Percentiles rank a stretch among this genome's conserved stretches.
phyloP scores from a whole-genome alignment of 2,797 vertebrate species.

The Neostethus bicornis region DNA sequence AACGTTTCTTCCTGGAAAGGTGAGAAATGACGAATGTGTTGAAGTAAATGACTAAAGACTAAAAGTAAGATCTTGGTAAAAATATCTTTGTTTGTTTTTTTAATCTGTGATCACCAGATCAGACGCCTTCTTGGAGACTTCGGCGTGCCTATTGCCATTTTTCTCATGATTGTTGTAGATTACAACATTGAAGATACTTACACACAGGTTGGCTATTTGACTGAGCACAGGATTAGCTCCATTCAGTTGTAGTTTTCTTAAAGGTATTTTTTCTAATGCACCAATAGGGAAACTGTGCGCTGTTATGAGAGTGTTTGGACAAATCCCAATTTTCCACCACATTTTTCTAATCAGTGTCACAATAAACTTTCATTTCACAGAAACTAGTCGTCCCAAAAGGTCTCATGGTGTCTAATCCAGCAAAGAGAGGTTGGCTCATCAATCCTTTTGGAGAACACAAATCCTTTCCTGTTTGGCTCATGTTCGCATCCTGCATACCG shows the following conservation, averaged over 20 bases:
- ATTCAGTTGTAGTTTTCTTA: too few species aligned
- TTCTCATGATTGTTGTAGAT: constrained; percentile 89
- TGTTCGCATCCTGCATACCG: constrained; percentile 86
- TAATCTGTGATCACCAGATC: constrained; percentile 67
- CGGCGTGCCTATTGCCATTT: constrained; percentile 95
- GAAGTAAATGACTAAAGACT: too few species aligned
- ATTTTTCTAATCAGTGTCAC: too few species aligned
- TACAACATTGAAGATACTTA: constrained; percentile 85
- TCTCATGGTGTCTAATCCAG: constrained; percentile 84
- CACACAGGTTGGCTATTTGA: constrained; percentile 86
- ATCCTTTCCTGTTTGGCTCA: constrained; percentile 86
- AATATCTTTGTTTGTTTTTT: neutral
- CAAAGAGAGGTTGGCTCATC: constrained; percentile 88
- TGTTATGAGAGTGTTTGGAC: too few species aligned
- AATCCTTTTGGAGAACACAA: constrained; percentile 81
- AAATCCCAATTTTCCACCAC: too few species aligned
- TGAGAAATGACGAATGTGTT: constrained; percentile 38
- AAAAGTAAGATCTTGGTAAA: too few species aligned
- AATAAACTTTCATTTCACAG: constrained; percentile 76
- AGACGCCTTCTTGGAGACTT: constrained; percentile 98
- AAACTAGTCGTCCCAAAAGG: constrained; percentile 93
- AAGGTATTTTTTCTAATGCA: too few species aligned
- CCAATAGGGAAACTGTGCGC: neutral
- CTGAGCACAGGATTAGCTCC: neutral
- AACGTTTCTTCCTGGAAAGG: constrained; percentile 88